These are phyloP conservation scores for Elgaria multicarinata DNA, from an alignment of 2,113 vertebrate species.

Conservation along the genomic window DNA sequence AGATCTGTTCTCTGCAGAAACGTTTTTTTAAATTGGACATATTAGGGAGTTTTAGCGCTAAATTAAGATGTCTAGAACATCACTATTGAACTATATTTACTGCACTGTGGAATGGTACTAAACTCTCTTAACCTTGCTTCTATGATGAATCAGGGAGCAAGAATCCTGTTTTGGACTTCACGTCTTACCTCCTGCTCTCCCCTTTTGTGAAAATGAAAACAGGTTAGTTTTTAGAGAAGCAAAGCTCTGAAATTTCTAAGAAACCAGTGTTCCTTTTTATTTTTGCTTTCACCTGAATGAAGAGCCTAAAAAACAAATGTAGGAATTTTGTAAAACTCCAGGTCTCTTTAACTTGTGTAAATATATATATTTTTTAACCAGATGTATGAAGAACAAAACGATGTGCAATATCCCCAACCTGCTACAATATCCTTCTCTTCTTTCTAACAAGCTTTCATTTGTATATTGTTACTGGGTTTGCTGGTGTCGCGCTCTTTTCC, in stretches of 20 bases:
- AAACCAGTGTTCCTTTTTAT: neutral
- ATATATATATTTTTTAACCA: conserved; percentile 78
- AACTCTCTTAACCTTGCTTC: conserved; percentile 19
- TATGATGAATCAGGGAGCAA: conserved; percentile 21
- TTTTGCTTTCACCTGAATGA: conserved; percentile 16
- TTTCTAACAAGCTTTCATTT: conserved; percentile 65
- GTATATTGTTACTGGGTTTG: conserved; percentile 61
- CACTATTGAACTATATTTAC: conserved; percentile 16
- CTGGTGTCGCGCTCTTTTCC: conserved; percentile 49
- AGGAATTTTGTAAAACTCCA: conserved; percentile 76
- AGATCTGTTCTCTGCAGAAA: conserved; percentile 6
- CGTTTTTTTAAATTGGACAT: conserved; percentile 13
- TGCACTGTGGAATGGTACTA: conserved; percentile 42
- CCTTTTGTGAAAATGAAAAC: conserved; percentile 35
- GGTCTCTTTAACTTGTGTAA: conserved; percentile 76
- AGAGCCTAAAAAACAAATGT: conserved; percentile 45
- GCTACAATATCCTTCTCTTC: conserved; percentile 44
- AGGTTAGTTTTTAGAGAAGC: conserved; percentile 31
- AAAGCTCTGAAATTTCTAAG: conserved; percentile 31
- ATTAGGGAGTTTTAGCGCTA: conserved; percentile 13
- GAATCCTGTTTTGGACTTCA: conserved; percentile 33
- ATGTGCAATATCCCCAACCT: conserved; percentile 80
- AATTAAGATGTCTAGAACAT: neutral
- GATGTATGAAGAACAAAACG: conserved; percentile 77
- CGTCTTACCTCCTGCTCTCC: conserved; percentile 29